Base-by-base conservation (phyloP, 2,797 vertebrate species). In the Hippoglossus hippoglossus region DNA sequence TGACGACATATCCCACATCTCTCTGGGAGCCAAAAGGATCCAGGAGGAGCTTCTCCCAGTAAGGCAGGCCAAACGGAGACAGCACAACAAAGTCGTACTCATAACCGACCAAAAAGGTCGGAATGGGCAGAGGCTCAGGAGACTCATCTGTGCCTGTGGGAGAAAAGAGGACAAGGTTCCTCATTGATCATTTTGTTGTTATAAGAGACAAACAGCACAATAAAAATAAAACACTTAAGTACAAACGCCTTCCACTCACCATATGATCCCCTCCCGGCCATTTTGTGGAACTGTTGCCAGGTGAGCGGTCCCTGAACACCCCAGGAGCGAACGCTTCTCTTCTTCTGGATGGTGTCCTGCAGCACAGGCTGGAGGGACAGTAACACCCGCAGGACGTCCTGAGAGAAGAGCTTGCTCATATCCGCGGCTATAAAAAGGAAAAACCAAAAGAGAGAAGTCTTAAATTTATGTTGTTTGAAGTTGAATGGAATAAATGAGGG, bases 281-380 rank as follows among this genome's bases (percentile, higher is more conserved):
- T 99, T 85, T 99, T 99, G 93, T 99, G 98, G 83, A 99, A 99
- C 83, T 99, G 98, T 62, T 99, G 98, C 98, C 98, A 99, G 28
- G 98, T 99, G 80, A 99, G 96, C 2, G 98, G 98, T 6, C 98
- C 98, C 80, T 99, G 98, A 80, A 99, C 96, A 0, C 98, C 98
- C 98, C 98, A 99, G 2, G 98, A 98, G 56, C 98, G 96, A 24
- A 99, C 95, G 3, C 97, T 98, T 58, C 97, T 92, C 91, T 99
- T 99, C 81, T 99, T 99, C 94, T 99, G 98, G 89, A 99, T 98
- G 55, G 98, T 96, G 80, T 99, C 98, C 93, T 99, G 98, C 79
- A 99, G 95, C 81, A 98, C 96, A 15, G 98, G 98, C 94, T 99
- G 98, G 69, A 99, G 97, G 31, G 97, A 98, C 67, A 98, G 92